Conservation (phyloP, 2,888 invertebrate genomes). For the Coelopa pilipes region DNA sequence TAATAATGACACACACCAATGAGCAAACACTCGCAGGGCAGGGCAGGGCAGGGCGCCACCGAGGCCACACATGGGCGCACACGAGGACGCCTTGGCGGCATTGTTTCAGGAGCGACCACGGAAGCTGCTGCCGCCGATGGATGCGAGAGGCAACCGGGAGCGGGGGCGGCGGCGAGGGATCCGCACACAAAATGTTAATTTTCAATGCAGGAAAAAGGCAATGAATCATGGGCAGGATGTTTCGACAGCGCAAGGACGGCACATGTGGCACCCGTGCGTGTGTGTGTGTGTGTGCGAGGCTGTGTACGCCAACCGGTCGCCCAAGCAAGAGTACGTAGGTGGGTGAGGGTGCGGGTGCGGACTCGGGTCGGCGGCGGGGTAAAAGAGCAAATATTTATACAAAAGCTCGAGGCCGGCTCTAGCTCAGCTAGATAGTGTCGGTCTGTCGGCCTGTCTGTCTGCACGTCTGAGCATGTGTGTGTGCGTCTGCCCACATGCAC, state of each 20-base stretch:
- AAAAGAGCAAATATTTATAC: slow-evolving; percentile 25
- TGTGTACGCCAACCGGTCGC: neutral
- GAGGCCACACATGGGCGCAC: neutral
- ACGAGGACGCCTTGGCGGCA: neutral
- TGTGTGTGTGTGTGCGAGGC: neutral
- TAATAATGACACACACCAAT: slow-evolving; percentile 32
- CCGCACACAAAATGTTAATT: slow-evolving; percentile 30
- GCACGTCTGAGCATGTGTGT: neutral
- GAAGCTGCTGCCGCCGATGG: neutral
- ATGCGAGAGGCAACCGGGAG: neutral
- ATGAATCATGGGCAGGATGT: slow-evolving; percentile 32
- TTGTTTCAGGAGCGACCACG: neutral
- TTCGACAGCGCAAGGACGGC: slow-evolving; percentile 17
- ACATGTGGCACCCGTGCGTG: neutral
- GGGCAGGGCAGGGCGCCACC: neutral
- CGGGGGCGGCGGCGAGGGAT: neutral
- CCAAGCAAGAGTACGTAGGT: neutral
- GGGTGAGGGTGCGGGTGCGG: neutral
- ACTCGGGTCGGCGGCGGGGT: neutral
- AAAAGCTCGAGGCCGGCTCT: neutral
- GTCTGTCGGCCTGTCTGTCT: too few relatives aligned
- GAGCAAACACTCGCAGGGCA: neutral
- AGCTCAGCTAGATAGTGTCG: neutral
- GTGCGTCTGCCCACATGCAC: neutral
- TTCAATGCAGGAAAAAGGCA: slow-evolving; percentile 31